These are phyloP conservation scores for Bucco capensis DNA, from an alignment of 2,113 vertebrate genomes.

Conservation along the genomic window DNA sequence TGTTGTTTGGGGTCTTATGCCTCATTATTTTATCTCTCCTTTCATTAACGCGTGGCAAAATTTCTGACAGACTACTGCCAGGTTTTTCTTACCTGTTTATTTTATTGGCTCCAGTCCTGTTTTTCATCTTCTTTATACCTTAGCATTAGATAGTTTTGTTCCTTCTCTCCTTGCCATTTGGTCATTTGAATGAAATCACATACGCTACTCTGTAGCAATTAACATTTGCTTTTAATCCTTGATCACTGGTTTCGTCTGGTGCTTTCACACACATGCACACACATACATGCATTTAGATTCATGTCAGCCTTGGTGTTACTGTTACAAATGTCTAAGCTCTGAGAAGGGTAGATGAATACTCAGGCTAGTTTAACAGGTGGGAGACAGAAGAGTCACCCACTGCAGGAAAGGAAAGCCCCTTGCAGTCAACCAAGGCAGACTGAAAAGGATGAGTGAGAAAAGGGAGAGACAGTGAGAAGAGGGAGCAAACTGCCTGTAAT, in stretches of 20 bases:
- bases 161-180: background rate
- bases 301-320: background rate
- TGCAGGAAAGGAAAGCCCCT: background rate
- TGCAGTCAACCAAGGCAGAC: background rate
- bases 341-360: background rate
- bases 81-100: conserved; percentile 1
- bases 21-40: conserved; percentile 14
- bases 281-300: background rate
- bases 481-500: background rate
- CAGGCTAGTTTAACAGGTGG: background rate
- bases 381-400: background rate
- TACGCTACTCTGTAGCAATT: background rate
- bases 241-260: accelerated
- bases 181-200: background rate
- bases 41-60: conserved; percentile 6
- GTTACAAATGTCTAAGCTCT: background rate
- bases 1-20: conserved; percentile 7
- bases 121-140: background rate
- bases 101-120: background rate
- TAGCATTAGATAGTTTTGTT: background rate
- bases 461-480: background rate
- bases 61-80: conserved; percentile 26
- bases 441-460: background rate
- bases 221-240: background rate
- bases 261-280: background rate